Conservation (phyloP, 2,888 invertebrate species). For the Cancer borealis region DNA sequence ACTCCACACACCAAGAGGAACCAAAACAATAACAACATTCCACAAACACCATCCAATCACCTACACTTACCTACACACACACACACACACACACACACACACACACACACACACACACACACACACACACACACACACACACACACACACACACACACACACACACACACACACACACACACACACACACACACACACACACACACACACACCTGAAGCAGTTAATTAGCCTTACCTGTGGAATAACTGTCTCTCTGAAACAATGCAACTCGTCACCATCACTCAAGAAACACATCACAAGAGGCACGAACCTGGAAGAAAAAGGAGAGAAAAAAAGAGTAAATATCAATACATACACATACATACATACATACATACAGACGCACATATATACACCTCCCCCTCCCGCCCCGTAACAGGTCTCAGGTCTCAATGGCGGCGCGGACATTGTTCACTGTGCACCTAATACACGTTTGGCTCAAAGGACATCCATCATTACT, state of each 20-base stretch:
- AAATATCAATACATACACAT: not conserved
- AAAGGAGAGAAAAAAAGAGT: not conserved
- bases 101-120: too few species aligned
- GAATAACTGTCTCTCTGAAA: not conserved
- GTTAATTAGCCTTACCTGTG: not conserved
- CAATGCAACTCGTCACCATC: not conserved
- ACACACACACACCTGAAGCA: not conserved
- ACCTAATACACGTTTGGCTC: not conserved
- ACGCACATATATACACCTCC: not conserved
- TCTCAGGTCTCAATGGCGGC: not conserved
- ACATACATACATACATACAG: constrained; percentile 14
- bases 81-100: not conserved
- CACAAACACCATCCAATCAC: not conserved
- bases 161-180: not conserved
- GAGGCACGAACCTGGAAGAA: not conserved
- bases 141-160: constrained; percentile 17
- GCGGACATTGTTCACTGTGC: not conserved
- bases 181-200: not conserved
- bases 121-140: not conserved
- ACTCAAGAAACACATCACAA: not conserved
- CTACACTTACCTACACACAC: not conserved
- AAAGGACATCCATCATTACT: constrained; percentile 33
- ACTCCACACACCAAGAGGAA: too few species aligned
- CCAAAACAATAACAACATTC: not conserved
- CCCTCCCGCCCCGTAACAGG: too few species aligned